Percentiles rank a stretch among this genome's conserved stretches.
Conservation (phyloP, 2,113 vertebrate genomes). For the Elephantulus edwardii region DNA sequence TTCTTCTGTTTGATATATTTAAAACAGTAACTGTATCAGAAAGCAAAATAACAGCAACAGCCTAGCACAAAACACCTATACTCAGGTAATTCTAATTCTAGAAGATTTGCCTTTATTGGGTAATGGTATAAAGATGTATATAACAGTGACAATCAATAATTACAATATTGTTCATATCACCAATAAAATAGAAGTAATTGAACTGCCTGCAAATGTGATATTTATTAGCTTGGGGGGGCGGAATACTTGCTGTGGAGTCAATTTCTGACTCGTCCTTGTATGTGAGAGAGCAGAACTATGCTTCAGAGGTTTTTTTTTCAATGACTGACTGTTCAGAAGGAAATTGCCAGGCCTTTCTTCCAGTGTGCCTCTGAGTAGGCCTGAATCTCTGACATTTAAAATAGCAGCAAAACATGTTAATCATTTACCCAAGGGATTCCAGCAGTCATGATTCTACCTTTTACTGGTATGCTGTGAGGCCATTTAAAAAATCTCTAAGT, state of each 20-base stretch:
- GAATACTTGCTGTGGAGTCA: not conserved
- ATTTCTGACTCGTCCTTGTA: not conserved
- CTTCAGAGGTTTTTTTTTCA: not conserved
- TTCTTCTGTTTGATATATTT: not conserved
- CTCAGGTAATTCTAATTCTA: slow-evolving; percentile 6
- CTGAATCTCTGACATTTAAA: not conserved
- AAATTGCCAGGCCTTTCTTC: not conserved
- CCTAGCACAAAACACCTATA: not conserved
- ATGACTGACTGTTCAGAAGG: not conserved
- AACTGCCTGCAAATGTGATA: not conserved
- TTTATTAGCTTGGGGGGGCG: too few relatives aligned
- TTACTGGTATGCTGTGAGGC: not conserved
- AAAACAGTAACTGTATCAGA: not conserved
- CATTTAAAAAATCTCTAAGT: not conserved
- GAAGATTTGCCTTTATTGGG: not conserved
- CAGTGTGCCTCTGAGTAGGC: not conserved
- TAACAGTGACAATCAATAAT: not conserved
- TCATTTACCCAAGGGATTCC: not conserved
- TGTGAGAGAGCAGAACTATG: not conserved
- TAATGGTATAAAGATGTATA: not conserved
- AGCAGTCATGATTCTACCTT: not conserved
- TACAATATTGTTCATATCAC: not conserved
- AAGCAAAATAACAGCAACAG: not conserved
- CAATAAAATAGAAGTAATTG: not conserved
- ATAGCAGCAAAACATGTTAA: not conserved